Conservation (phyloP, 1,140 invertebrate species). For the Drosophila erecta region DNA sequence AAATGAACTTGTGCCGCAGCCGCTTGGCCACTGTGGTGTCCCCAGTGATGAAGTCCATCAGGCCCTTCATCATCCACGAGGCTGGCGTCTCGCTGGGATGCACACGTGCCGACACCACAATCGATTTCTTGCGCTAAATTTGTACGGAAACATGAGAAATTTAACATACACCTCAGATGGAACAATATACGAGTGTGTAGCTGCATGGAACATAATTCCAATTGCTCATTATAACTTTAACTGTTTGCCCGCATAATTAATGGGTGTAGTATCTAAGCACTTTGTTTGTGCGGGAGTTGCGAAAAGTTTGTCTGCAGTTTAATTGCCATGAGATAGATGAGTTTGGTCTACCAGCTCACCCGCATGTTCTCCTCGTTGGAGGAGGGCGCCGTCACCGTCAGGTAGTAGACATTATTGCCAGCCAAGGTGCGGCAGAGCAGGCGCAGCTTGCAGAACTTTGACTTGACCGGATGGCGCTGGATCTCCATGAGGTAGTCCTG, state of each 20-base stretch:
- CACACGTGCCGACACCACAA: slow-evolving; percentile 95
- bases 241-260: neutral
- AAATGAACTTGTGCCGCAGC: slow-evolving; percentile 96
- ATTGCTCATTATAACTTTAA: neutral
- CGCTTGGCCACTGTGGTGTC: slow-evolving; percentile 90
- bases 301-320: neutral
- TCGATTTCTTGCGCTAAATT: slow-evolving; percentile 90
- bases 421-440: slow-evolving; percentile 94
- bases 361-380: slow-evolving; percentile 85
- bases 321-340: neutral
- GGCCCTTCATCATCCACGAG: slow-evolving; percentile 98
- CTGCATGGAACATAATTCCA: no score
- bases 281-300: neutral
- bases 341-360: slow-evolving; percentile 38
- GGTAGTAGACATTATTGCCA: slow-evolving; percentile 95
- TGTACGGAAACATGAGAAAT: neutral
- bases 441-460: slow-evolving; percentile 91
- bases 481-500: slow-evolving; percentile 90
- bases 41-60: slow-evolving; percentile 95
- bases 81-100: slow-evolving; percentile 98
- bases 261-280: neutral
- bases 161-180: no score
- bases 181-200: no score
- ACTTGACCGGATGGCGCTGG: slow-evolving; percentile 91
- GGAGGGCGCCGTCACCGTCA: slow-evolving; percentile 93